Percentiles rank a stretch among this genome's conserved stretches.
Evolutionary conservation across 2,797 vertebrate genomes (phyloP).

Genomic region (Mormyrus proboscirostris): DNA sequence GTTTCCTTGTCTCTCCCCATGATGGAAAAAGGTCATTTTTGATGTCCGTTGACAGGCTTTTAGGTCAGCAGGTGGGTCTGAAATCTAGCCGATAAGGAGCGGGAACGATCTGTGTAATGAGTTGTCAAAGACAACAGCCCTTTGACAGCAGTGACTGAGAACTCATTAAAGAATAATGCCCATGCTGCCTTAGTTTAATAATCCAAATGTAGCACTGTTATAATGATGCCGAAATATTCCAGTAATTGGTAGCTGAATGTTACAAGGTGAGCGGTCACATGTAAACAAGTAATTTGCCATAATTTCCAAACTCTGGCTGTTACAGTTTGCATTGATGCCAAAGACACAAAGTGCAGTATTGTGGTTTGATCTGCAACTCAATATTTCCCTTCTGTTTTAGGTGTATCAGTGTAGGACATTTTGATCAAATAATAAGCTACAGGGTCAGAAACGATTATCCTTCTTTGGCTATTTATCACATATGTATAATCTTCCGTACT

Average conservation of each 20-base stretch:
- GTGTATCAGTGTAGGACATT: constrained; percentile 20
- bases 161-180: constrained; percentile 79
- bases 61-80: constrained; percentile 63
- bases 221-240: constrained; percentile 57
- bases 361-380: not conserved
- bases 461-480: not conserved
- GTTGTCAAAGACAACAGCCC: constrained; percentile 69
- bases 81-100: constrained; percentile 69
- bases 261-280: constrained; percentile 29
- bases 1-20: constrained; percentile 7
- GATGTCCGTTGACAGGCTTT: constrained; percentile 53
- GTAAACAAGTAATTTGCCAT: constrained; percentile 36
- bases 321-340: not conserved
- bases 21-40: constrained; percentile 54
- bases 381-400: not conserved
- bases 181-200: constrained; percentile 56
- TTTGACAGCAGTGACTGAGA: constrained; percentile 70
- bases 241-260: constrained; percentile 55
- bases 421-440: not conserved
- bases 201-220: constrained; percentile 61
- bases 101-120: constrained; percentile 61
- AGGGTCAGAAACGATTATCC: not conserved
- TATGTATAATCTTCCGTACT: not conserved
- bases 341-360: not conserved
- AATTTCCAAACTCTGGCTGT: constrained; percentile 39